These are phyloP conservation scores for Drosophila affinis DNA, from an alignment of 2,888 invertebrate species.

Conservation along the genomic window DNA sequence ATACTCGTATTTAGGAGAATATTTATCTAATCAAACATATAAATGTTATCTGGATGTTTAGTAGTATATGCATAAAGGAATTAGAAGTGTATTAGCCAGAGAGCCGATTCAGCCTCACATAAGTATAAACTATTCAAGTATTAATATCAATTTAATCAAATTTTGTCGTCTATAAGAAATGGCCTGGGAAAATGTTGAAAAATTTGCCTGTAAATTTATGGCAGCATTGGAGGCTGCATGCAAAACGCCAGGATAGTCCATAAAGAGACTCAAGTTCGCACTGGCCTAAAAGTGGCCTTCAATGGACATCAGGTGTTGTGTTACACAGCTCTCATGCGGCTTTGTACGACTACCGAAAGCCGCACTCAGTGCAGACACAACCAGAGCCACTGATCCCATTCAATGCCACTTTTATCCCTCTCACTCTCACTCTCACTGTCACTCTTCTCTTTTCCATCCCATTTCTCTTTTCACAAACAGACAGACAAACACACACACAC, in stretches of 20 bases:
- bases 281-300: conserved; percentile 67
- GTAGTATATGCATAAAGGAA: background rate
- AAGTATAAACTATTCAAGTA: background rate
- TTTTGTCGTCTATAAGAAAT: conserved; percentile 54
- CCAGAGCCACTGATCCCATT: conserved; percentile 81
- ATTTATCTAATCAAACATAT: background rate
- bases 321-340: conserved; percentile 57
- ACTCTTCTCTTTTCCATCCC: background rate
- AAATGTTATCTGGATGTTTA: background rate
- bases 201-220: conserved; percentile 47
- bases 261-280: background rate
- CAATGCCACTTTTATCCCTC: conserved; percentile 69
- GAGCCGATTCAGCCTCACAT: background rate
- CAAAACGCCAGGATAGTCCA: conserved; percentile 39
- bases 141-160: conserved; percentile 14
- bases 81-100: background rate
- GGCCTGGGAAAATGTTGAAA: conserved; percentile 43
- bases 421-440: background rate
- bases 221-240: conserved; percentile 74
- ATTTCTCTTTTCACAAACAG: conserved; percentile 17
- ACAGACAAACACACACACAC: background rate
- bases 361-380: conserved; percentile 69
- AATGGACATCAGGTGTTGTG: conserved; percentile 78
- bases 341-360: conserved; percentile 60
- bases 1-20: background rate